These are phyloP conservation scores for Tichodroma muraria DNA, from an alignment of 2,113 vertebrate genomes.

Conservation along the genomic window DNA sequence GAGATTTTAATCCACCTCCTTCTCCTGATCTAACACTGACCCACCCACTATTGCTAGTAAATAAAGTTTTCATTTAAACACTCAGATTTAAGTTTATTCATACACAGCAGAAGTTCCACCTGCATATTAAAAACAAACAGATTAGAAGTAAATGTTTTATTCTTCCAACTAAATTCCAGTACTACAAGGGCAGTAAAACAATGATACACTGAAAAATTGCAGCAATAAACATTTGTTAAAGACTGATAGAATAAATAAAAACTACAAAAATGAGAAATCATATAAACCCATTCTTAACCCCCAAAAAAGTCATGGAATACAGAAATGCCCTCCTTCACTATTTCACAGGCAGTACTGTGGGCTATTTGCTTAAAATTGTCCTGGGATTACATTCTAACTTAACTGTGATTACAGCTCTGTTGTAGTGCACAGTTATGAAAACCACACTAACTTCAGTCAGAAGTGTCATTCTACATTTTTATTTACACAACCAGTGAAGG, in stretches of 20 bases:
- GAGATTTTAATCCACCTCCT: not conserved
- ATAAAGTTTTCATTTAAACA: conserved; percentile 63
- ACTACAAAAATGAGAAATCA: conserved; percentile 85
- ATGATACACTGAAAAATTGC: conserved; percentile 77
- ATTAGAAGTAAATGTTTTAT: conserved; percentile 92
- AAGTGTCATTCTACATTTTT: conserved; percentile 80
- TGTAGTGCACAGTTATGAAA: conserved; percentile 81
- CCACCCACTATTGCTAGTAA: not conserved
- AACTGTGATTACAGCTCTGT: conserved; percentile 74
- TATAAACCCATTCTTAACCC: conserved; percentile 81
- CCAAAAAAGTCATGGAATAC: conserved; percentile 77
- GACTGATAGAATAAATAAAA: conserved; percentile 84
- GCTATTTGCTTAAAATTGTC: conserved; percentile 78
- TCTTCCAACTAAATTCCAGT: conserved; percentile 90
- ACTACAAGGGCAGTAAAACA: conserved; percentile 89
- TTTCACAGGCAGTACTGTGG: conserved; percentile 79
- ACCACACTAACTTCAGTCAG: conserved; percentile 80
- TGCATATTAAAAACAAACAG: conserved; percentile 72
- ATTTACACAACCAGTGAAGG: conserved; percentile 81
- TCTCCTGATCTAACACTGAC: not conserved
- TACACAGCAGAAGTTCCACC: conserved; percentile 59
- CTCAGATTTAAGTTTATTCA: conserved; percentile 64
- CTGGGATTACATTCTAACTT: conserved; percentile 79
- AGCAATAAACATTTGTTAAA: conserved; percentile 87
- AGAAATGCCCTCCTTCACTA: conserved; percentile 77